Evolutionary conservation across 2,797 vertebrate species (phyloP).

Genomic region (Phylloscopus collybita): DNA sequence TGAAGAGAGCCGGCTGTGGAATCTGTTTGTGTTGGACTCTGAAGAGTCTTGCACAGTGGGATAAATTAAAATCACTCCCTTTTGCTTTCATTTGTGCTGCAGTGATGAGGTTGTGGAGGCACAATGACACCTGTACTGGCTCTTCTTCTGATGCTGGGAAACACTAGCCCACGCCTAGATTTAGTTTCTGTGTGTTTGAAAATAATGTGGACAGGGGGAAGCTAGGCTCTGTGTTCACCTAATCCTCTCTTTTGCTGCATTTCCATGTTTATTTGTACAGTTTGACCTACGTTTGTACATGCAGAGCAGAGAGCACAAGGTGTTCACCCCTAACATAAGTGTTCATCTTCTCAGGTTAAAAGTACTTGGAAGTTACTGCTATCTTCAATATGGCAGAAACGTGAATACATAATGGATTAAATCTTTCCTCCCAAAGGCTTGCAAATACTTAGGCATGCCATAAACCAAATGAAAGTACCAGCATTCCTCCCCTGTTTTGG

Average conservation of each 20-base stretch:
- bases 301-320: not conserved
- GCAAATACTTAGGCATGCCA: not conserved
- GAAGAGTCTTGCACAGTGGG: fast-evolving
- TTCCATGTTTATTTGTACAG: not conserved
- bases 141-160: not conserved
- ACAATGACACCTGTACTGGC: not conserved
- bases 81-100: not conserved
- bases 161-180: not conserved
- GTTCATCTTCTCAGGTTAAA: not conserved
- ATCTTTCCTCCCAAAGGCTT: not conserved
- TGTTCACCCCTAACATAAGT: not conserved
- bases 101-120: not conserved
- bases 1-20: not conserved
- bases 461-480: not conserved
- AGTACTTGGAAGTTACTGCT: not conserved
- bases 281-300: not conserved
- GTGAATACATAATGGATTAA: not conserved
- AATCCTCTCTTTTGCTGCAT: not conserved
- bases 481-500: conserved; percentile 25
- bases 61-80: not conserved
- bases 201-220: not conserved
- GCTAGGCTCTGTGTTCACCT: not conserved
- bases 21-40: not conserved
- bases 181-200: not conserved
- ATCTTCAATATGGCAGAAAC: not conserved